Evolutionary conservation across 1,140 invertebrate genomes (phyloP).

Genomic region (Scaptodrosophila lebanonensis): DNA sequence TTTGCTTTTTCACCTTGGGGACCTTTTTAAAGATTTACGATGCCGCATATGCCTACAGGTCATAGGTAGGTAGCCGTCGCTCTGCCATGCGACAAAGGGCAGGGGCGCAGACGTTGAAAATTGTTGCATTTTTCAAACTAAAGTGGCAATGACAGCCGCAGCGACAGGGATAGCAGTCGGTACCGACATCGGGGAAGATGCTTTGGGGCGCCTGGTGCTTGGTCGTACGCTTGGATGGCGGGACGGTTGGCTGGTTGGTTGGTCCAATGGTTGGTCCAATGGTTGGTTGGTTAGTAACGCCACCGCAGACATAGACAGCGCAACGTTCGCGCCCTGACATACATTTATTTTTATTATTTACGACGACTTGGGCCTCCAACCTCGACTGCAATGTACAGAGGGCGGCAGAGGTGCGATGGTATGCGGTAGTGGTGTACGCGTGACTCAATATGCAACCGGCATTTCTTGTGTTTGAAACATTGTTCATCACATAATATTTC

Average conservation of each 20-base stretch:
- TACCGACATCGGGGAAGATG: constrained; percentile 12
- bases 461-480: too few species aligned
- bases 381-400: constrained; percentile 7
- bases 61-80: constrained; percentile 43
- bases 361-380: constrained; percentile 56
- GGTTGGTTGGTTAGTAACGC: constrained; percentile 28
- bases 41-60: constrained; percentile 74
- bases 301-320: constrained; percentile 51
- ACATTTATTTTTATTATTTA: constrained; percentile 76
- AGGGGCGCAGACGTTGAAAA: constrained; percentile 55
- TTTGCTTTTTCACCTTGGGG: constrained; percentile 65
- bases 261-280: not conserved
- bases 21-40: constrained; percentile 76
- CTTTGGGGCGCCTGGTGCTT: not conserved
- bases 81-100: constrained; percentile 40
- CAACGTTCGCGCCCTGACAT: constrained; percentile 44
- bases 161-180: constrained; percentile 12
- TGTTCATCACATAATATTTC: too few species aligned
- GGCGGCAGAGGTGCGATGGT: too few species aligned
- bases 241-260: constrained; percentile 18
- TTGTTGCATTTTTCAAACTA: constrained; percentile 71
- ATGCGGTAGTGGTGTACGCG: too few species aligned
- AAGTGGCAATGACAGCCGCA: constrained; percentile 63
- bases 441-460: too few species aligned
- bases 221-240: constrained; percentile 30